Evolutionary conservation across 2,888 invertebrate genomes (phyloP).

Genomic region (Galerucella nymphaeae): DNA sequence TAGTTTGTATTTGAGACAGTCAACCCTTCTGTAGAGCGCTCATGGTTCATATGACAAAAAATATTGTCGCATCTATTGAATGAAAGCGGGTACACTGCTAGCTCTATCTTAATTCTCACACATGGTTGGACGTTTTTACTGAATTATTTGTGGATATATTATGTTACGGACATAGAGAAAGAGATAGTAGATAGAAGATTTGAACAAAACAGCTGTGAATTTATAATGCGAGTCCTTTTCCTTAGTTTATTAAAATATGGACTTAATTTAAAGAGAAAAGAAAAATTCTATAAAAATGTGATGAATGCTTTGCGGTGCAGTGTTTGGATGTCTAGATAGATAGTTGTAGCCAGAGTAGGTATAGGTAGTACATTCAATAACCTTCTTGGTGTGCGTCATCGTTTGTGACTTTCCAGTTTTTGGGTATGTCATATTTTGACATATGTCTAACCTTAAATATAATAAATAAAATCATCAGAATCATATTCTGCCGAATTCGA

Average conservation of each 20-base stretch:
- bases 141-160: constrained; percentile 7
- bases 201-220: constrained; percentile 7
- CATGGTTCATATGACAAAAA: neutral
- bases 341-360: no score
- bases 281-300: neutral
- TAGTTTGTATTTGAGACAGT: no score
- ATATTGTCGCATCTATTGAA: constrained; percentile 19
- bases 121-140: constrained; percentile 20
- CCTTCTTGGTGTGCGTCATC: no score
- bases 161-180: neutral
- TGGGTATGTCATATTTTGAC: no score
- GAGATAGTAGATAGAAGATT: neutral
- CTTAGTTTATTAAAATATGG: neutral
- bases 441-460: no score
- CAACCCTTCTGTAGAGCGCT: neutral
- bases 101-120: constrained; percentile 33
- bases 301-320: neutral
- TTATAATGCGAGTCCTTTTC: neutral
- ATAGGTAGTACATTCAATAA: no score
- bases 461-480: no score
- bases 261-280: neutral
- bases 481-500: no score
- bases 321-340: no score
- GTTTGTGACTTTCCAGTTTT: no score
- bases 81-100: constrained; percentile 8